Percentiles rank a stretch among this genome's conserved stretches.
Evolutionary conservation across 2,797 vertebrate species (phyloP).

Genomic region (Chaetophractus vellerosus): DNA sequence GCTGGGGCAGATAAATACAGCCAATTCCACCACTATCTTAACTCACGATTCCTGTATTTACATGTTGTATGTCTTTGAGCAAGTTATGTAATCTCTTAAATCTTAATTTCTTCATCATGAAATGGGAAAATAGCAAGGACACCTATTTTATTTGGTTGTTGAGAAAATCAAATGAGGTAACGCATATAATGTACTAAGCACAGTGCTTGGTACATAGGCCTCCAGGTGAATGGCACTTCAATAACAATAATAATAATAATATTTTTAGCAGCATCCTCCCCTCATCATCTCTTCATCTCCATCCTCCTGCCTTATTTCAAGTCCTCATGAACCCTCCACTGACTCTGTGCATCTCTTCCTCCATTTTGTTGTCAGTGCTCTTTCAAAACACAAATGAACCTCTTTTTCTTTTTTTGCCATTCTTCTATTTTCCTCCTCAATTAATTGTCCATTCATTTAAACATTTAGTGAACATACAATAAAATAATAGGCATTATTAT

Average conservation of each 20-base stretch:
- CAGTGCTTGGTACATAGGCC: background rate
- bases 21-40: background rate
- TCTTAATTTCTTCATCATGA: conserved; percentile 31
- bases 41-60: background rate
- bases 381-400: background rate
- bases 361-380: background rate
- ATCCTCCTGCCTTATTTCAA: background rate
- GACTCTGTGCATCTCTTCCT: background rate
- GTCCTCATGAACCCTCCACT: background rate
- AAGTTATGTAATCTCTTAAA: background rate
- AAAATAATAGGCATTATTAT: background rate
- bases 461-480: conserved; percentile 30
- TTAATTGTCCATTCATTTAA: background rate
- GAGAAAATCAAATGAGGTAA: background rate
- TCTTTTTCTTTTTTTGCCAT: conserved; percentile 55
- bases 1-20: background rate
- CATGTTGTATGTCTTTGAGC: background rate
- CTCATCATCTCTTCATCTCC: background rate
- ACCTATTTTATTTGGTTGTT: background rate
- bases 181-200: background rate
- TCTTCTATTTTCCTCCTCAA: background rate
- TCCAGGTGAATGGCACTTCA: background rate
- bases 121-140: background rate
- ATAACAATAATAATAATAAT: too few species aligned
- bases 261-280: background rate